Evolutionary conservation across 2,797 vertebrate species (phyloP), one percentile per base, ranked within the genome.

Genomic region (Orientallactaga sibirica): DNA sequence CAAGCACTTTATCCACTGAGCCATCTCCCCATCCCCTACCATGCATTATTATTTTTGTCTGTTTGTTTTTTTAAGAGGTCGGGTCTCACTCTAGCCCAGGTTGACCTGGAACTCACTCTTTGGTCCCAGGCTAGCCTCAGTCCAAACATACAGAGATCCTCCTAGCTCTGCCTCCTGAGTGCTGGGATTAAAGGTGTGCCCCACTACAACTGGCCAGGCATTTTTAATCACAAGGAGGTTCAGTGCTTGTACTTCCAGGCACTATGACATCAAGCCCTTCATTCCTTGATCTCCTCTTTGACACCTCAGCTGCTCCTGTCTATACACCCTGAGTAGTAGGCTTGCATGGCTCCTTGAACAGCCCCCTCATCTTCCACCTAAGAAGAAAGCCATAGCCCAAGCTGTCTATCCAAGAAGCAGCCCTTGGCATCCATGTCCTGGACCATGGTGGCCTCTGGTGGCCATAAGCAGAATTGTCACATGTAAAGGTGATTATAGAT

Each of bases 371-470:
- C 27, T 62, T 1, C 1, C 1, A 1, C 7, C 8, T 48, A 20
- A 33, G 29, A 64, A 29, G n/a, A 18, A 24, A 73, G 55, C 29
- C 19, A 62, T 55, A 64, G n/a, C 18, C 64, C 66, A 2, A 16
- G 55, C 16, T 58, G 55, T 58, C 55, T 58, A 58, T 58, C 55
- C 55, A 58, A 58, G 66, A 25, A 76, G 48, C 15, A 29, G 2
- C 8, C 27, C 20, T 7, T 2, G 4, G 84, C 0, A 29, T 24
- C 76, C 71, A 91, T 92, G 41, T 0, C 61, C 93, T 96, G 94
- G 74, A 48, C 70, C 83, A 10, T 76, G 95, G 96, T 90, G 97
- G 55, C 98, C 97, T 94, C 98, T 96, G 20, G 97, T 52, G 98
- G 97, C 24, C 67, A 76, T 2, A n/a, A 80, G 73, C 43, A 91